phyloP scores from a whole-genome alignment of 2,797 vertebrate species.

The Loriculus beryllinus region DNA sequence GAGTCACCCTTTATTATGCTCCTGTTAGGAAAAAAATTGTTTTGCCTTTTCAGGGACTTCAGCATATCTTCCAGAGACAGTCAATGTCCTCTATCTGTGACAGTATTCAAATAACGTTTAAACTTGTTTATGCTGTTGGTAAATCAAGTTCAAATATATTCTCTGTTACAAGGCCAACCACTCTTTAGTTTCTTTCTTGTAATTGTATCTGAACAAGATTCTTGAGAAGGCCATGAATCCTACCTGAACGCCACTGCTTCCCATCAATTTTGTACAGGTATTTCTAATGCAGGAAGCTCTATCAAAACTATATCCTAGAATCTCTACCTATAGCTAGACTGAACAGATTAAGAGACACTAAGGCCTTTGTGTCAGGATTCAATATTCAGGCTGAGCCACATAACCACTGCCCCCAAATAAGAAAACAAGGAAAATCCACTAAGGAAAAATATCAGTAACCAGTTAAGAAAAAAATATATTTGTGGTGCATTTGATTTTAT shows the following conservation, averaged over 20 bases:
- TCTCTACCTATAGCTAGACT: background rate
- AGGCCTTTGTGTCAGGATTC: background rate
- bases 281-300: background rate
- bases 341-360: background rate
- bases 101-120: background rate
- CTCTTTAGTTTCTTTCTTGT: background rate
- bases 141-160: background rate
- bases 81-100: background rate
- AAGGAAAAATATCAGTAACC: background rate
- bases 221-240: background rate
- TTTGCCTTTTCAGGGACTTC: background rate
- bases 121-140: background rate
- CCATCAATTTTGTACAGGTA: background rate
- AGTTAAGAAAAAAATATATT: background rate
- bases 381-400: background rate
- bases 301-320: background rate
- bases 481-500: background rate
- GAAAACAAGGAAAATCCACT: background rate
- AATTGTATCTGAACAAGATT: background rate
- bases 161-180: background rate
- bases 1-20: background rate
- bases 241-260: background rate
- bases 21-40: background rate
- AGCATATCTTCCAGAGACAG: background rate
- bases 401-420: background rate